Conservation (phyloP, 2,797 vertebrate genomes). For the Anomalospiza imberbis region DNA sequence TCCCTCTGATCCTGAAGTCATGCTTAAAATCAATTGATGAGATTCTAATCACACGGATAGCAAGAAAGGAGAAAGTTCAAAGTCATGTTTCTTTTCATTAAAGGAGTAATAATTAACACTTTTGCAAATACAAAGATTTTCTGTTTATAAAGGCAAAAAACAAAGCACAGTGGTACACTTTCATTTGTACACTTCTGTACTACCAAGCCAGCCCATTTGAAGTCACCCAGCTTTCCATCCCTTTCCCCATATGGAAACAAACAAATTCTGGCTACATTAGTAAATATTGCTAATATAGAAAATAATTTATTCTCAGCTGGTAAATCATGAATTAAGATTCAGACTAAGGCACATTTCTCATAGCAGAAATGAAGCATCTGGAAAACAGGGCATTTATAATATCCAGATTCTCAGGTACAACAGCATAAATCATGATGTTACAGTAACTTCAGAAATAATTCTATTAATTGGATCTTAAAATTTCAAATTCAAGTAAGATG, state of each 20-base stretch:
- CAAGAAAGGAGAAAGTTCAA: background rate
- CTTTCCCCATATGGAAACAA: background rate
- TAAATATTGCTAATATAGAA: background rate
- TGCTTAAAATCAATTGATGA: background rate
- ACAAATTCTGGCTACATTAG: background rate
- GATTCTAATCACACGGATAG: background rate
- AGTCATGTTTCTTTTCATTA: background rate
- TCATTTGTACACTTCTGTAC: background rate
- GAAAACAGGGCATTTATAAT: background rate
- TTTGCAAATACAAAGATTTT: background rate
- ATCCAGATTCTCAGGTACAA: background rate
- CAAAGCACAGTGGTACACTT: background rate
- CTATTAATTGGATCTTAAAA: background rate
- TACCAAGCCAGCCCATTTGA: background rate
- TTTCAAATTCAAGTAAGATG: background rate
- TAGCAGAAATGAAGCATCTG: background rate
- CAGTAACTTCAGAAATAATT: background rate
- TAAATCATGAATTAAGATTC: background rate
- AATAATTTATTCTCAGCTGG: background rate
- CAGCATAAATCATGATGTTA: background rate
- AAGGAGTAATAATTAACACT: background rate
- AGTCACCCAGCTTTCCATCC: background rate
- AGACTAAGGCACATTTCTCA: background rate
- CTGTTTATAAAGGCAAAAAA: background rate
- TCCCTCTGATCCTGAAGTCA: background rate